A percentile compares a stretch with the other conserved stretches of the same genome.
These are phyloP conservation scores for Seira ritae DNA, from an alignment of 2,888 invertebrate species.

Conservation along the genomic window DNA sequence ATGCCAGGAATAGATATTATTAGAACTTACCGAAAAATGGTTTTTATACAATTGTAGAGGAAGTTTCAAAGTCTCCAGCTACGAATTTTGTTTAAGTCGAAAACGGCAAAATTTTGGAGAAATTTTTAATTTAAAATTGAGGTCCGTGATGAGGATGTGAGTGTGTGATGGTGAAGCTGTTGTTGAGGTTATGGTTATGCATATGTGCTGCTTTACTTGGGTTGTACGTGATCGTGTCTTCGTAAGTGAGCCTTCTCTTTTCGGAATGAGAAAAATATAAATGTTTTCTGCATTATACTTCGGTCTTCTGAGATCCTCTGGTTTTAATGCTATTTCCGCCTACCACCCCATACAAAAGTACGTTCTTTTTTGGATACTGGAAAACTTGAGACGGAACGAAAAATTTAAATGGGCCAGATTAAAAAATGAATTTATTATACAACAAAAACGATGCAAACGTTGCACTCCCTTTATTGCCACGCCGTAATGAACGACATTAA, in stretches of 20 bases:
- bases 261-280: slow-evolving; percentile 1
- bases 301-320: not conserved
- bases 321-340: slow-evolving; percentile 5
- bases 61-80: not conserved
- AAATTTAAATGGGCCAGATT: not conserved
- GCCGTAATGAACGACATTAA: too few species aligned
- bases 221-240: not conserved
- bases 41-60: not conserved
- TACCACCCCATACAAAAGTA: not conserved
- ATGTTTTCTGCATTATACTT: not conserved
- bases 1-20: not conserved
- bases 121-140: not conserved
- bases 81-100: not conserved
- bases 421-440: not conserved
- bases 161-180: not conserved
- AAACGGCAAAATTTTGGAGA: not conserved
- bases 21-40: not conserved
- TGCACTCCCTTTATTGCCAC: too few species aligned
- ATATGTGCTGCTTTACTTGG: not conserved
- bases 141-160: not conserved
- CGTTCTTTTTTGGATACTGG: not conserved
- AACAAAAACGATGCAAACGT: too few species aligned
- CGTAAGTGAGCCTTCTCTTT: not conserved
- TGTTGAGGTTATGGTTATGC: not conserved
- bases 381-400: not conserved